Evolutionary conservation across 2,113 vertebrate species (phyloP).

Genomic region (Cavia porcellus): DNA sequence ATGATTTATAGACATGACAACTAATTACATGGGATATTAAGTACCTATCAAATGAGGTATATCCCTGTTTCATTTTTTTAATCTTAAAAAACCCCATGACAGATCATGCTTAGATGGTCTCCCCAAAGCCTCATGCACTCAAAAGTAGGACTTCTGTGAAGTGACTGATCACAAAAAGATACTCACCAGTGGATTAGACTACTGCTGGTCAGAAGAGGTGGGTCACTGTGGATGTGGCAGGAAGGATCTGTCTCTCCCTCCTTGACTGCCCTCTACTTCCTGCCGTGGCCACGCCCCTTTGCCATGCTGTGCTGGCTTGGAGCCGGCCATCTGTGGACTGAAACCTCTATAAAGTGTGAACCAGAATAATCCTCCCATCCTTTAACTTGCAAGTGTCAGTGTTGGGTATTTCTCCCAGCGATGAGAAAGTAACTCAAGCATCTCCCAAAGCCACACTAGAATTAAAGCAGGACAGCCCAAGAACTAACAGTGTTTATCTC

Average conservation of each 20-base stretch:
- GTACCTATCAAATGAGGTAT: neutral
- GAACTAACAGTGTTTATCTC: too few species aligned
- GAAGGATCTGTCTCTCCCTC: neutral
- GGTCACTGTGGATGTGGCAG: neutral
- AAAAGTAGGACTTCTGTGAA: neutral
- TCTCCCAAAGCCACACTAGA: neutral
- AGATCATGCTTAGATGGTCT: neutral
- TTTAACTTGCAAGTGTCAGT: neutral
- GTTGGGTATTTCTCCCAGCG: neutral
- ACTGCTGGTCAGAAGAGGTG: neutral
- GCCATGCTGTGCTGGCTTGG: neutral
- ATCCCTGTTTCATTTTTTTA: neutral
- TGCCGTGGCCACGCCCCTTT: neutral
- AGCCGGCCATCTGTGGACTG: neutral
- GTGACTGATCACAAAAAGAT: neutral
- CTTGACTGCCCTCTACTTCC: neutral
- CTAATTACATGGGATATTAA: constrained; percentile 2
- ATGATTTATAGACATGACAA: neutral
- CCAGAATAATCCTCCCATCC: neutral
- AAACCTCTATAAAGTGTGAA: neutral
- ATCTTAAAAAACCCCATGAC: neutral
- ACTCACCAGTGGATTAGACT: neutral
- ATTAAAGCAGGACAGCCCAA: neutral
- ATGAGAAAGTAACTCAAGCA: neutral
- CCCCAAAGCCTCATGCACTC: neutral